phyloP scores from a whole-genome alignment of 2,797 vertebrate species.

The Sebastes cheni region DNA sequence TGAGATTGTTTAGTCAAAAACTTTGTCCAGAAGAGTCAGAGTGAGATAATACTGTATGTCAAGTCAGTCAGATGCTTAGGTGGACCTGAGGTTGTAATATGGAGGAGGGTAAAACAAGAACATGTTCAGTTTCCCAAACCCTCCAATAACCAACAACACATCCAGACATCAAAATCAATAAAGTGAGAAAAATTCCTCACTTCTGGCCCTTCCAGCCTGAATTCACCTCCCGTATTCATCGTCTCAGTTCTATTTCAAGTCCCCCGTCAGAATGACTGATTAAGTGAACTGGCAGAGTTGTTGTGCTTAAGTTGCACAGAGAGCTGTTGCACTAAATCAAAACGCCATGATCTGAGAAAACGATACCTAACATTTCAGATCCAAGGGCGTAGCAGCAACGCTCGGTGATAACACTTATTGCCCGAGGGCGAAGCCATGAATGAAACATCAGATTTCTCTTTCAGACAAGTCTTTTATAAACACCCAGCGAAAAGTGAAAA shows the following conservation, averaged over 20 bases:
- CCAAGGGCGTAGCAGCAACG: slow-evolving; percentile 48
- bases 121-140: not conserved
- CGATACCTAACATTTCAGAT: slow-evolving; percentile 57
- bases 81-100: not conserved
- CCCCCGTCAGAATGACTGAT: slow-evolving; percentile 4
- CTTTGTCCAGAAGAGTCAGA: not conserved
- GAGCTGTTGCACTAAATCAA: slow-evolving; percentile 36
- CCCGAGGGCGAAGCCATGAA: slow-evolving; percentile 71
- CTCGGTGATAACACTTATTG: slow-evolving; percentile 60
- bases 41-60: not conserved
- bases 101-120: not conserved
- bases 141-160: not conserved
- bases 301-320: slow-evolving; percentile 25
- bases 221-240: not conserved
- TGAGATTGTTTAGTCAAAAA: not conserved
- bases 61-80: not conserved
- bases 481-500: slow-evolving; percentile 70
- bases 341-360: slow-evolving; percentile 27
- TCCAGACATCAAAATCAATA: not conserved
- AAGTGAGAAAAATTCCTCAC: not conserved
- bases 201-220: not conserved
- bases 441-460: slow-evolving; percentile 81
- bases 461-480: slow-evolving; percentile 77
- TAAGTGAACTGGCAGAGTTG: not conserved
- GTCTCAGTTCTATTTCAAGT: not conserved